Base-by-base conservation (phyloP, 2,888 invertebrate species). In the Lobophora halterata region DNA sequence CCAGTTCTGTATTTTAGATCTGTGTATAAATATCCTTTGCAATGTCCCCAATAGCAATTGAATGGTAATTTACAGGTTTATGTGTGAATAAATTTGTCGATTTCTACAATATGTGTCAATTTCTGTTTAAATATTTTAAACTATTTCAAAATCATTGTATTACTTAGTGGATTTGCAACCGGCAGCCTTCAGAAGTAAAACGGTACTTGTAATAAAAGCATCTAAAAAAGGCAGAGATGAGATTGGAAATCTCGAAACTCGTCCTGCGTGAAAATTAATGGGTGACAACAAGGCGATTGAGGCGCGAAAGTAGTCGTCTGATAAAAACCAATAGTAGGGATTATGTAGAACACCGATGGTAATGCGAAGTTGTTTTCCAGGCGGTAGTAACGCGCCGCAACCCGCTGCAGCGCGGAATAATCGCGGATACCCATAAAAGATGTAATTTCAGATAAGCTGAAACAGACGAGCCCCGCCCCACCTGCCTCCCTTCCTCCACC, bases 371-470 rank as follows among this genome's bases (percentile, higher is more conserved):
- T 80, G 81, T 87, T 81, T 82, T 76, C 80, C 74, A 71, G 67
- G 77, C 79, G 71, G 77, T 69, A 77, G 65, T 80, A 81, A 79
- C 80, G 82, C 78, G 80, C 82, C 79, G 73, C 83, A 80, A 80
- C 81, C 69, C 79, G 77, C 82, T 85, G 85, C 85, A 83, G 81
- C 83, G 82, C 83, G 80, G 86, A 85, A 87, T 86, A 85, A 87
- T 87, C 87, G 85, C 86, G 79, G 85, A 82, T 87, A 81, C 82
- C 85, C 87, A 86, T 87, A 87, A 87, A 86, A 87, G 87, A 87
- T 87, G 87, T 87, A 87, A 87, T 87, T 87, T 87, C 85, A 87
- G 87, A 87, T 87, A 86, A 86, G 82, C 86, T 85, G 85, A 86
- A 87, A 87, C 82, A 85, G 86, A 85, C 86, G 85, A 81, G 81